A percentile compares a stretch with the other conserved stretches of the same genome.
Evolutionary conservation across 2,113 vertebrate species (phyloP).

Genomic region (Channa argus): DNA sequence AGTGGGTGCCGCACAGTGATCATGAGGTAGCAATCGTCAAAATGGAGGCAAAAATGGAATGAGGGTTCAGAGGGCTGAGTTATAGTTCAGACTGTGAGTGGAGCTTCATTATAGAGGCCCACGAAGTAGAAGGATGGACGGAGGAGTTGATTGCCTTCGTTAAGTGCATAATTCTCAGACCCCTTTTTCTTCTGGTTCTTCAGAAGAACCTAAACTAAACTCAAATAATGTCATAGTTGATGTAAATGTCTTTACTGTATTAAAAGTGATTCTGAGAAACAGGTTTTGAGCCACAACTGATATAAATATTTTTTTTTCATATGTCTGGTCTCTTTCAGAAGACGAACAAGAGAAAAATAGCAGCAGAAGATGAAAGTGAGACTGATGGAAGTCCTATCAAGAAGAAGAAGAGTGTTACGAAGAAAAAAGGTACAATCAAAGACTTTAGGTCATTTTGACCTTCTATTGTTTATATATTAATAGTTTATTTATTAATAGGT

Average conservation of each 20-base stretch:
- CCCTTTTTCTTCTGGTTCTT: not conserved
- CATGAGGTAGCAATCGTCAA: slow-evolving; percentile 93
- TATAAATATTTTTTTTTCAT: not conserved
- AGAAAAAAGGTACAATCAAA: slow-evolving; percentile 51
- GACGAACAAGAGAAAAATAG: slow-evolving; percentile 70
- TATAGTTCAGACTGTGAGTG: slow-evolving; percentile 70
- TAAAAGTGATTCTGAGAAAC: not conserved
- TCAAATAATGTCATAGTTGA: slow-evolving; percentile 10
- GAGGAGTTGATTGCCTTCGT: slow-evolving; percentile 66
- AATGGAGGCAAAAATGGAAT: slow-evolving; percentile 76
- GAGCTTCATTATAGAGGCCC: slow-evolving; percentile 62
- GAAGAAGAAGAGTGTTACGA: slow-evolving; percentile 69
- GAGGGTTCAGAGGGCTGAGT: slow-evolving; percentile 37
- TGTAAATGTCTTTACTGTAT: not conserved
- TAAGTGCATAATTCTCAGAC: slow-evolving; percentile 52
- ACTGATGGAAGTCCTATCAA: slow-evolving; percentile 46
- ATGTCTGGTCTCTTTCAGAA: slow-evolving; percentile 44
- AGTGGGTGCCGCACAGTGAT: slow-evolving; percentile 94
- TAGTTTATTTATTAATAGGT: no score
- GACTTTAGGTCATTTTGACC: not conserved
- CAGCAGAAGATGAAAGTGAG: slow-evolving; percentile 17
- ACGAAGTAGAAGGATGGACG: slow-evolving; percentile 37
- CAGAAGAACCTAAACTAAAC: slow-evolving; percentile 1
- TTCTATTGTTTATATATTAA: no score
- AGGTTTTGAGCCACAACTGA: not conserved